Evolutionary conservation across 1,140 invertebrate species (phyloP), one percentile per base, ranked within the genome.

Genomic region (Colletes latitarsis): DNA sequence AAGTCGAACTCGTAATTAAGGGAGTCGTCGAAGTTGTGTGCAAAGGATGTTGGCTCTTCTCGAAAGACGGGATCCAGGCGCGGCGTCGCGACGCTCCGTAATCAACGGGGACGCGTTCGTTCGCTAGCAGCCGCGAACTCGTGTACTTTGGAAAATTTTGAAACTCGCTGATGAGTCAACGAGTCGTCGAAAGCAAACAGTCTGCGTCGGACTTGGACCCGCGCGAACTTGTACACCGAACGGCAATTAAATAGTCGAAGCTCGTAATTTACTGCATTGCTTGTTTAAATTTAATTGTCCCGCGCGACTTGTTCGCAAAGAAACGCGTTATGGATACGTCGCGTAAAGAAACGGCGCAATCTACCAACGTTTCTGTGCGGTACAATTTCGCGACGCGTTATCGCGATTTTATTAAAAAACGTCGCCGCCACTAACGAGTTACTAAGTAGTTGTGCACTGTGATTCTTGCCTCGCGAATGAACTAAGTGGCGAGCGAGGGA

Each of bases 1-100:
- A 83, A 85, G 82, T 84, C 74, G 70, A 70, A 60, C 67, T 77
- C 57, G 82, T 83, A 84, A 85, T 84, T 84, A 85, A 73, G 53
- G 68, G 70, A 85, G 71, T 85, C 76, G 68, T 41, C n/a, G 6
- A 39, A 68, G 66, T 68, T 53, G 12, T 15, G 66, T 46, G 12
- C 19, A 30, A 30, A 30, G 30, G 30, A 30, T 30, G 30, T 30
- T 30, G 30, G 30, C 30, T 30, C 30, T 30, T 30, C 30, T 30
- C 30, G 30, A 2, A 2, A 2, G 30, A 30, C 30, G 30, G 30
- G 30, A 30, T 2, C 30, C 30, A n/a, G n/a, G n/a, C n/a, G n/a
- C n/a, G 1, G 30, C 30, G 30, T 30, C 30, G 30, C 30, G 10
- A n/a, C 2, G 0, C 55, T 57, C n/a, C 6, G 55, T 19, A 19